Percentiles rank a stretch among this genome's conserved stretches.
phyloP scores from a whole-genome alignment of 2,888 invertebrate species.

The Epirrita christyi region DNA sequence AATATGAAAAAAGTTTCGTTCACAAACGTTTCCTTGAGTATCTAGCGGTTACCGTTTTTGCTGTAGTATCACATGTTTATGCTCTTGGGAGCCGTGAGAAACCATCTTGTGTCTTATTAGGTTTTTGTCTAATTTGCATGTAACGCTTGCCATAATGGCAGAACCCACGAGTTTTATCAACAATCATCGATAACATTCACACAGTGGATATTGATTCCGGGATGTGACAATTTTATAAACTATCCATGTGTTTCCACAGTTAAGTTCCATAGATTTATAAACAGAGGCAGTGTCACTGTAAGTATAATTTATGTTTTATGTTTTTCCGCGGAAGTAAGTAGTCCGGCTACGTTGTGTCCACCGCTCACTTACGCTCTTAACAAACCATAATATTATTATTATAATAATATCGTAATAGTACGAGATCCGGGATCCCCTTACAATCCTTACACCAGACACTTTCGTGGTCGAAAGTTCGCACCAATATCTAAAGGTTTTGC shows the following conservation, averaged over 20 bases:
- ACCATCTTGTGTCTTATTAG: conserved; percentile 65
- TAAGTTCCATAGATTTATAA: no score
- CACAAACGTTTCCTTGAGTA: conserved; percentile 52
- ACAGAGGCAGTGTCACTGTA: not conserved
- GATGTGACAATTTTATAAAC: conserved; percentile 17
- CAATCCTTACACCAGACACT: no score
- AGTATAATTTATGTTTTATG: no score
- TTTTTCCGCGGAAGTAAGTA: no score
- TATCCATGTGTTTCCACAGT: not conserved
- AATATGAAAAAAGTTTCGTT: conserved; percentile 50
- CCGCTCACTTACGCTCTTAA: no score
- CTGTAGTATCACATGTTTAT: conserved; percentile 46
- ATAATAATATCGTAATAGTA: no score
- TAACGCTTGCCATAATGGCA: conserved; percentile 8
- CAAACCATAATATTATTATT: no score
- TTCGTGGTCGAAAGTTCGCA: no score
- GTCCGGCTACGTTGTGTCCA: no score
- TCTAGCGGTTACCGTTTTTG: conserved; percentile 61
- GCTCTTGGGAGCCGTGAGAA: conserved; percentile 33
- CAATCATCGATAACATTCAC: conserved; percentile 29
- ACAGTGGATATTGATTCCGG: conserved; percentile 24
- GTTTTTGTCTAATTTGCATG: conserved; percentile 37
- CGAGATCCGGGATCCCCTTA: no score
- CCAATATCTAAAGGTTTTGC: no score
- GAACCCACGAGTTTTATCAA: conserved; percentile 34